phyloP scores from a whole-genome alignment of 2,113 vertebrate genomes.

The Channa argus region DNA sequence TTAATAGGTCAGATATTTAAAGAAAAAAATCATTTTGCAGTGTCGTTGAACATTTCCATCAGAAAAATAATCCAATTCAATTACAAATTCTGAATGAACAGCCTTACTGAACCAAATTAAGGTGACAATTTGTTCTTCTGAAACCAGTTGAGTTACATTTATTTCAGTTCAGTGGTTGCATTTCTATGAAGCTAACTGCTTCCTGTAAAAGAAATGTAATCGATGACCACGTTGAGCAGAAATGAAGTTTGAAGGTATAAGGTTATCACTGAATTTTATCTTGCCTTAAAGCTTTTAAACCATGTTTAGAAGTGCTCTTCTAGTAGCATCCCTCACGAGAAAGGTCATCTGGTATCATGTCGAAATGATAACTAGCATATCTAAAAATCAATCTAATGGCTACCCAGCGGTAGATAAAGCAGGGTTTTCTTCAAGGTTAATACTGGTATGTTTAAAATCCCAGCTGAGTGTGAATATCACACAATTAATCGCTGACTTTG shows the following conservation, averaged over 20 bases:
- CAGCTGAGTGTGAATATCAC: not conserved
- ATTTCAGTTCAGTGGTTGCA: not conserved
- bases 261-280: conserved; percentile 31
- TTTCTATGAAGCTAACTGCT: too few species aligned
- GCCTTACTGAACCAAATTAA: not conserved
- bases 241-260: not conserved
- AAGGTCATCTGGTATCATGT: conserved; percentile 34
- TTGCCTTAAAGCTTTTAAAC: conserved; percentile 10
- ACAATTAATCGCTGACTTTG: not conserved
- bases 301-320: conserved; percentile 20
- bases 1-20: not conserved
- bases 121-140: not conserved
- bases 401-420: conserved; percentile 12
- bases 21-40: not conserved
- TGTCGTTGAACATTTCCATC: not conserved
- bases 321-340: conserved; percentile 5
- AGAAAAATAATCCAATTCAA: not conserved
- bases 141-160: not conserved
- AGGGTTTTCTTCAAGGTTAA: not conserved
- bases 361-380: not conserved
- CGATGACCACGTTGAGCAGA: not conserved
- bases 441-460: not conserved
- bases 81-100: not conserved
- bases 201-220: not conserved
- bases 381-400: conserved; percentile 22